A percentile compares a stretch with the other conserved stretches of the same genome.
These are phyloP conservation scores for Ferdinandea cuprea DNA, from an alignment of 2,888 invertebrate genomes.

Conservation along the genomic window DNA sequence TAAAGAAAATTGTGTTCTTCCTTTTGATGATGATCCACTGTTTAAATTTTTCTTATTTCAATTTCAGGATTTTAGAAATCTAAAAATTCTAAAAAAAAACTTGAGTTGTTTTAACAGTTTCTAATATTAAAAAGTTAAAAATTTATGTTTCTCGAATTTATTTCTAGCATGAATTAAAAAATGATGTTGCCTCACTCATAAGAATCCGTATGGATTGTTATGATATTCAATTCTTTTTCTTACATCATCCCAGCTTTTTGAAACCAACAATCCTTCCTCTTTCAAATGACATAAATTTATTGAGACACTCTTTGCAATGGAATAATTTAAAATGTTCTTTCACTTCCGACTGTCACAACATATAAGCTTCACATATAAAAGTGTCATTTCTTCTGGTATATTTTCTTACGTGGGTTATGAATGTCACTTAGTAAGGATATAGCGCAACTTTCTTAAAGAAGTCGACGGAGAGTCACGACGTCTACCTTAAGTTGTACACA, in stretches of 20 bases:
- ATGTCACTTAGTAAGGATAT: conserved; percentile 53
- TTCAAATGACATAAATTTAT: conserved; percentile 28
- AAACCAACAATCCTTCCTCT: not conserved
- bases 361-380: conserved; percentile 22
- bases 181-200: no score
- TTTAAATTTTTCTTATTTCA: no score
- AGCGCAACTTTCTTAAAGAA: conserved; percentile 24
- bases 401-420: conserved; percentile 25
- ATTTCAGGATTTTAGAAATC: no score
- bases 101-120: no score
- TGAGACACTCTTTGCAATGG: conserved; percentile 24
- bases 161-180: no score
- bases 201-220: no score
- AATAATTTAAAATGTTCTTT: conserved; percentile 55
- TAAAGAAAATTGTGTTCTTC: no score
- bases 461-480: not conserved
- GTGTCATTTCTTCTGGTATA: not conserved
- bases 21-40: no score
- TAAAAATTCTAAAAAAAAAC: no score
- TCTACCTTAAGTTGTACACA: not conserved
- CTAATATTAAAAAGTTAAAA: no score
- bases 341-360: conserved; percentile 57
- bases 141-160: no score
- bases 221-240: no score
- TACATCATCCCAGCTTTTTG: not conserved